Conservation (phyloP, 30 jellyfish, hydroid and myxozoan species). For the Aurelia sp. region DNA sequence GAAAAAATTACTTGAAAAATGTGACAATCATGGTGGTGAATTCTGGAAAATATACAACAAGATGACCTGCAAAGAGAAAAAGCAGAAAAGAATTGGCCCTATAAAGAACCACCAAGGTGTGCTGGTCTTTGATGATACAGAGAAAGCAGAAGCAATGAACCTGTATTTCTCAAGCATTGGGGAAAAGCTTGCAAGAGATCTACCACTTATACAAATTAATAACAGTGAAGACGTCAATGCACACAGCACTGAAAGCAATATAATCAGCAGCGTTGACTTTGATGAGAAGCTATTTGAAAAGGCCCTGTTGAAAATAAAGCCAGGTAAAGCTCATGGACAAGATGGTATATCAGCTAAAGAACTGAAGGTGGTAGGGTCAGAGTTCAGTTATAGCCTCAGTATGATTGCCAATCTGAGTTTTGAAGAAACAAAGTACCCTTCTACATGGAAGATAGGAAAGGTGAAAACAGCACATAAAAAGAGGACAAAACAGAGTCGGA, state of each 20-base stretch:
- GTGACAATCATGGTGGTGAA: conserved; percentile 38
- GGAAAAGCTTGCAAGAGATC: conserved; percentile 39
- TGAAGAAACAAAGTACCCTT: conserved; percentile 34
- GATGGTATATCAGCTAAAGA: conserved; percentile 33
- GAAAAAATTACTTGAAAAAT: conserved; percentile 17
- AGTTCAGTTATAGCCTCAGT: conserved; percentile 37
- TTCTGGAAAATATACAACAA: conserved; percentile 40
- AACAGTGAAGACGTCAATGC: not conserved
- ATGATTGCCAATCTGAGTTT: conserved; percentile 43
- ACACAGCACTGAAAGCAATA: conserved; percentile 22
- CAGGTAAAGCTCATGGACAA: conserved; percentile 44
- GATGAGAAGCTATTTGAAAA: conserved; percentile 38
- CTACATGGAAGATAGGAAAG: conserved; percentile 37
- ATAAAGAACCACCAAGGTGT: conserved; percentile 29
- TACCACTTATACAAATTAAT: not conserved
- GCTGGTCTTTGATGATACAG: conserved; percentile 47
- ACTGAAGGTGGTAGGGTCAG: conserved; percentile 33
- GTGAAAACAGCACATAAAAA: conserved; percentile 40
- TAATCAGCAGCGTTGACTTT: conserved; percentile 45
- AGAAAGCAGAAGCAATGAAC: conserved; percentile 31
- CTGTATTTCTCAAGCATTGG: conserved; percentile 36
- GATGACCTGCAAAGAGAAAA: conserved; percentile 41
- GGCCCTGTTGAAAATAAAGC: conserved; percentile 38
- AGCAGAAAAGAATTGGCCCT: conserved; percentile 44
- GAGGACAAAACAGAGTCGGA: conserved; percentile 37